These are phyloP conservation scores for Fregetta grallaria DNA, from an alignment of 2,113 vertebrate species.

Conservation along the genomic window DNA sequence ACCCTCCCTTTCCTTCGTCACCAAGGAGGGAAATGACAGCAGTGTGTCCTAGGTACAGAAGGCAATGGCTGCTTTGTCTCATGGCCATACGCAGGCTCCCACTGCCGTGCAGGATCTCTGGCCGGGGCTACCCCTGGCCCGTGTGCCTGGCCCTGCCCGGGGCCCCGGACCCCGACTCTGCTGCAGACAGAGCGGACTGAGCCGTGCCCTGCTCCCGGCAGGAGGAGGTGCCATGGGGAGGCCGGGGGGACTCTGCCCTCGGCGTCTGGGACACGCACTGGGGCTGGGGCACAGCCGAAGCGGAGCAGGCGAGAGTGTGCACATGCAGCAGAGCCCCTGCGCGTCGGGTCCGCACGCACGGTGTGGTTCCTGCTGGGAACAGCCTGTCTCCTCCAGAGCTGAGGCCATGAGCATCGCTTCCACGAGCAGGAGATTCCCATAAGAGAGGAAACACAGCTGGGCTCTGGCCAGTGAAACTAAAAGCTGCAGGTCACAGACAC, in stretches of 20 bases:
- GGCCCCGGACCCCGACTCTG: too few species aligned
- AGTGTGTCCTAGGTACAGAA: neutral
- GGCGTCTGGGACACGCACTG: accelerated
- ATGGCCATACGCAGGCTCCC: neutral
- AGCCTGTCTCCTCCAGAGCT: neutral
- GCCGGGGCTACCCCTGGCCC: neutral
- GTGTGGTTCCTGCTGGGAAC: neutral
- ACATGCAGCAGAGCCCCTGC: neutral
- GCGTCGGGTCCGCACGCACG: accelerated
- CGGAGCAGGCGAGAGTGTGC: accelerated
- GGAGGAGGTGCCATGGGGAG: neutral
- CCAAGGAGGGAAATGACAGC: neutral
- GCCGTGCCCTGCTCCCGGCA: neutral
- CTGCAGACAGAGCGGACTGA: neutral
- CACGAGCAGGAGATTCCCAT: accelerated
- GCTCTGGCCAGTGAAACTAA: neutral
- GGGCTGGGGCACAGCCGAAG: neutral
- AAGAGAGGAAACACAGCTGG: neutral
- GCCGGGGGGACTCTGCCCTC: accelerated
- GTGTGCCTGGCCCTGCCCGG: too few species aligned
- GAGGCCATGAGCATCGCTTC: neutral
- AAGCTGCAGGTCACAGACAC: neutral
- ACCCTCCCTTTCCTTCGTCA: neutral
- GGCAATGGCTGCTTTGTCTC: neutral
- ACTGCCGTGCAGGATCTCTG: accelerated